Percentiles rank a stretch among this genome's conserved stretches.
Conservation (phyloP, 2,797 vertebrate genomes). For the Tiaroga cobitis region DNA sequence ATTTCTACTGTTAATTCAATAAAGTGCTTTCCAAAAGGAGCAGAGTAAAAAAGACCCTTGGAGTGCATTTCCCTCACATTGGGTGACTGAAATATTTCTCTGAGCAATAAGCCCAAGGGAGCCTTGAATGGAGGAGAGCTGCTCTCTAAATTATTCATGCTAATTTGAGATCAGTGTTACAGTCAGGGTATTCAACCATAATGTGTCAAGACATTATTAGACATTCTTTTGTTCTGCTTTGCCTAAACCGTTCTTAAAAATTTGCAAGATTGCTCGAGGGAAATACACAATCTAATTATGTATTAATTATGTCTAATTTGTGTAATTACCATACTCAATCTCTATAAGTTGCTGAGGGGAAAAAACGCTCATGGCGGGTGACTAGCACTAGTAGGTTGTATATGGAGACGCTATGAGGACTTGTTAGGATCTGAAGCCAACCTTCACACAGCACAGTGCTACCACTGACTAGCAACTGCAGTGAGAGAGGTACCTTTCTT, state of each 20-base stretch:
- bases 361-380: conserved; percentile 1
- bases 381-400: conserved; percentile 30
- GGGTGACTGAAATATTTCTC: conserved; percentile 51
- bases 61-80: conserved; percentile 27
- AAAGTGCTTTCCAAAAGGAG: conserved; percentile 15
- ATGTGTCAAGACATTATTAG: conserved; percentile 6
- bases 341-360: conserved; percentile 13
- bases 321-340: conserved; percentile 24
- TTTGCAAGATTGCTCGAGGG: conserved; percentile 3
- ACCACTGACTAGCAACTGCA: conserved; percentile 39
- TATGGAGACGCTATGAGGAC: conserved; percentile 18
- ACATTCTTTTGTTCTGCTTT: conserved; percentile 1
- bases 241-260: background rate
- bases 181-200: conserved; percentile 42
- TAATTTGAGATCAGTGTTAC: conserved; percentile 57
- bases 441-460: conserved; percentile 45
- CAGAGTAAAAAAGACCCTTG: background rate
- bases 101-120: conserved; percentile 40
- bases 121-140: conserved; percentile 44
- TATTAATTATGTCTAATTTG: conserved; percentile 13
- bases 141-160: conserved; percentile 60
- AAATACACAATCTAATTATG: conserved; percentile 26
- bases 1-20: conserved; percentile 37
- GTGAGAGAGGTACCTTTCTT: conserved; percentile 78
- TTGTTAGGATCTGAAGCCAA: conserved; percentile 24